These are phyloP conservation scores for Laupala kohalensis DNA, from an alignment of 1,140 invertebrate genomes.

Conservation along the genomic window DNA sequence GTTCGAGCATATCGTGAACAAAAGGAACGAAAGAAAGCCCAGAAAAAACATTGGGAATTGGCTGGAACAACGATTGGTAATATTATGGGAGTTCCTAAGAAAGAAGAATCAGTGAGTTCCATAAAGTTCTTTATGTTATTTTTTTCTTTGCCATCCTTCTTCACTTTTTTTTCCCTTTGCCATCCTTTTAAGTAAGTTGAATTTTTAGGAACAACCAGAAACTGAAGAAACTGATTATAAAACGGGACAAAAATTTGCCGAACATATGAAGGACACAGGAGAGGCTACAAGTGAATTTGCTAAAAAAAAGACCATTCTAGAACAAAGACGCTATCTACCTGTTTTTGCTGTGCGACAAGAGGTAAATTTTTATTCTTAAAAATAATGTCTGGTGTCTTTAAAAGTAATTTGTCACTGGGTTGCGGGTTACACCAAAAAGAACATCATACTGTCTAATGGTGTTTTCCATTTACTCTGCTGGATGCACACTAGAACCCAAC, in stretches of 20 bases:
- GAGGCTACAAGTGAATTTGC: constrained; percentile 81
- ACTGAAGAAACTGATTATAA: constrained; percentile 61
- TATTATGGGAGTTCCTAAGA: constrained; percentile 86
- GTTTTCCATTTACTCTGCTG: no score
- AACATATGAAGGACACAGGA: constrained; percentile 67
- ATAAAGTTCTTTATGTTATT: neutral
- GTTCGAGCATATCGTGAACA: constrained; percentile 88
- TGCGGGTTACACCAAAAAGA: no score
- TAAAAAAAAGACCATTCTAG: constrained; percentile 66
- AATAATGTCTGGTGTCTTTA: no score
- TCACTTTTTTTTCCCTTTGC: neutral
- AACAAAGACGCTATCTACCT: constrained; percentile 87
- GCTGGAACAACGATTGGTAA: constrained; percentile 94
- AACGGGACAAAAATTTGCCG: constrained; percentile 89
- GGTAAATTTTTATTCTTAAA: constrained; percentile 22
- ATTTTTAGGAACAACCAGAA: constrained; percentile 32
- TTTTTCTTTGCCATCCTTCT: neutral
- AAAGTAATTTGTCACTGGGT: no score
- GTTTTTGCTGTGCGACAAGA: constrained; percentile 93
- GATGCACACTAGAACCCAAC: no score
- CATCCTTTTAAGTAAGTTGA: neutral
- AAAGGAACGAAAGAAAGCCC: constrained; percentile 88
- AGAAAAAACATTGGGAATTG: constrained; percentile 98
- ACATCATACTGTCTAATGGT: no score
- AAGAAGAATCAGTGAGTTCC: constrained; percentile 65